Evolutionary conservation across 2,113 vertebrate genomes (phyloP).

Genomic region (Osmerus eperlanus): DNA sequence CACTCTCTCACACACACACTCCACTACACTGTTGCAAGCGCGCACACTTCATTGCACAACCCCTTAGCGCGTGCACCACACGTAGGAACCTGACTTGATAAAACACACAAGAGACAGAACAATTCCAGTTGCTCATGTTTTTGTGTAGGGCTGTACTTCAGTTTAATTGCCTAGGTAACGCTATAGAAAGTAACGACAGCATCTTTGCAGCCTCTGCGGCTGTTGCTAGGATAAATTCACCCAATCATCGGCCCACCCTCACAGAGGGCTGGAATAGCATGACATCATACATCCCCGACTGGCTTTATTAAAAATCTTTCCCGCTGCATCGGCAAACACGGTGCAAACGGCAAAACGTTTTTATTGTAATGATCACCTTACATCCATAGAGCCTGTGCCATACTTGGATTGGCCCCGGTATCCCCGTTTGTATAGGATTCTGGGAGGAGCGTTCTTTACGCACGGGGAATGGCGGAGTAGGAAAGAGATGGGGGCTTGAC

Average conservation of each 20-base stretch:
- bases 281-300: conserved; percentile 54
- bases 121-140: too few species aligned
- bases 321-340: conserved; percentile 19
- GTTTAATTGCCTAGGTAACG: too few species aligned
- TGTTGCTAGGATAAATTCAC: conserved; percentile 70
- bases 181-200: background rate
- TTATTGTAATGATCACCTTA: conserved; percentile 10
- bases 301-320: background rate
- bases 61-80: too few species aligned
- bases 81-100: too few species aligned
- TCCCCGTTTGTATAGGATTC: conserved; percentile 23
- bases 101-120: too few species aligned
- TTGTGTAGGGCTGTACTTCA: too few species aligned
- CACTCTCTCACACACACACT: too few species aligned
- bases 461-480: conserved; percentile 60
- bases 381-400: background rate
- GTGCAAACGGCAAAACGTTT: background rate
- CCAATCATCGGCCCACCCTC: conserved; percentile 60
- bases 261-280: conserved; percentile 49
- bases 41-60: too few species aligned
- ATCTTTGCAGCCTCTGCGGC: conserved; percentile 40
- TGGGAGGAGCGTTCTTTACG: conserved; percentile 48
- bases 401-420: background rate
- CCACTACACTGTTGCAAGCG: too few species aligned
- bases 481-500: conserved; percentile 23